Evolutionary conservation across 2,888 invertebrate species (phyloP).

Genomic region (Xylocampa areola): DNA sequence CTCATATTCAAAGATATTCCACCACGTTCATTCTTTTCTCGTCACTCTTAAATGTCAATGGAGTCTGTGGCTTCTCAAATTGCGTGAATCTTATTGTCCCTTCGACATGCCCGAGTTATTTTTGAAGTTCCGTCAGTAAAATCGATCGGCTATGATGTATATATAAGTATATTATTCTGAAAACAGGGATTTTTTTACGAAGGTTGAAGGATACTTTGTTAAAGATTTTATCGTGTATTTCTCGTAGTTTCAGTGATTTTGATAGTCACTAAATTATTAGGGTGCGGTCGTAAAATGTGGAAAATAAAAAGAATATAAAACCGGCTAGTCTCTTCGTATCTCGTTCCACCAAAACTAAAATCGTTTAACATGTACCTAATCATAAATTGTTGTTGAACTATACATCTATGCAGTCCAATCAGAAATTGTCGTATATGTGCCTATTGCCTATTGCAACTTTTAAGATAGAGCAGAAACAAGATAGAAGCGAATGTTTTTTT

Average conservation of each 20-base stretch:
- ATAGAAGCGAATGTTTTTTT: too few species aligned
- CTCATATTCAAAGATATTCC: too few species aligned
- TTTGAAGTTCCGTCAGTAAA: slow-evolving; percentile 21
- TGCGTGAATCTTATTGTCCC: neutral
- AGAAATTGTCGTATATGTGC: too few species aligned
- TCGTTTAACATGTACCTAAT: too few species aligned
- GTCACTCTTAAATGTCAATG: neutral
- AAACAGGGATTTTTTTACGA: slow-evolving; percentile 33
- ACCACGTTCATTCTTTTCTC: neutral
- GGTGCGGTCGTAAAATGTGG: slow-evolving; percentile 9
- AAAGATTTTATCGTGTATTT: slow-evolving; percentile 13
- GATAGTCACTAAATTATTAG: slow-evolving; percentile 16
- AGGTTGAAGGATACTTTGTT: slow-evolving; percentile 20
- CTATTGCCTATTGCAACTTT: too few species aligned
- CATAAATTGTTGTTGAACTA: too few species aligned
- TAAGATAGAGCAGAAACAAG: too few species aligned
- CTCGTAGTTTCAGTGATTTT: slow-evolving; percentile 13
- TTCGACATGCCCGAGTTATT: slow-evolving; percentile 27
- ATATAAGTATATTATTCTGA: too few species aligned
- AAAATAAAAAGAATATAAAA: slow-evolving; percentile 9
- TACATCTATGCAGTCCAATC: too few species aligned
- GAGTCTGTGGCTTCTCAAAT: too few species aligned
- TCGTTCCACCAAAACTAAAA: too few species aligned
- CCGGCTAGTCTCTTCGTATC: too few species aligned
- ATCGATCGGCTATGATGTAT: slow-evolving; percentile 35